These are phyloP conservation scores for Branchipolynoe longqiensis DNA, from an alignment of 2,888 invertebrate genomes.

Conservation along the genomic window DNA sequence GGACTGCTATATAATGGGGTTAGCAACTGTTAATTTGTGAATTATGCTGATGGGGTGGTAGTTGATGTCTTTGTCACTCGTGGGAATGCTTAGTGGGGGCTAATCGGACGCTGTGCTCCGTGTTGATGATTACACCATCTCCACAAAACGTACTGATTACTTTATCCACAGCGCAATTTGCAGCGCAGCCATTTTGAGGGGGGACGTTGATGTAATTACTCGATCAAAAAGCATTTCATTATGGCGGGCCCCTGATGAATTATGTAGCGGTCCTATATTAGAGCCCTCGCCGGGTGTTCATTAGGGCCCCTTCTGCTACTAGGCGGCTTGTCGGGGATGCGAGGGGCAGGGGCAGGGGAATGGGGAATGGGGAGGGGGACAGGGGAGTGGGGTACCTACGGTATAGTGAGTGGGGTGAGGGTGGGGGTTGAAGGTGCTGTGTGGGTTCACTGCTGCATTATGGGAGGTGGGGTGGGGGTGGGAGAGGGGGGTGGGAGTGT, in stretches of 20 bases:
- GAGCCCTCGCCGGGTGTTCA: constrained; percentile 30
- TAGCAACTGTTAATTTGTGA: constrained; percentile 22
- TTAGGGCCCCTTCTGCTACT: background rate
- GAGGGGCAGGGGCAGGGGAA: background rate
- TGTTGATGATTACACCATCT: constrained; percentile 39
- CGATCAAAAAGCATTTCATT: constrained; percentile 57
- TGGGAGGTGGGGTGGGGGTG: no score
- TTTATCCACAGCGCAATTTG: constrained; percentile 26
- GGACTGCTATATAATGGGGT: constrained; percentile 9
- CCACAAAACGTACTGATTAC: constrained; percentile 46
- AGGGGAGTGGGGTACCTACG: no score
- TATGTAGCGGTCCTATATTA: constrained; percentile 46
- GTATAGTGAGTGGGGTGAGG: no score
- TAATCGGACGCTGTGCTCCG: constrained; percentile 25
- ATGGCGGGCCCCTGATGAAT: constrained; percentile 37
- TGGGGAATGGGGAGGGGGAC: no score
- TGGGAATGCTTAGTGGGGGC: background rate
- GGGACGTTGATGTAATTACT: constrained; percentile 42
- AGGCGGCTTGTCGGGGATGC: background rate
- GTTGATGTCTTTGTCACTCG: constrained; percentile 25
- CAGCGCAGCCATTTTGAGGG: constrained; percentile 19
- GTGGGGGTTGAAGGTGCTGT: no score
- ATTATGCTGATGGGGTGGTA: constrained; percentile 10
- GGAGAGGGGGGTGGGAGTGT: no score
- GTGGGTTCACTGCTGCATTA: no score